These are phyloP conservation scores for Pontoporia blainvillei DNA, from an alignment of 2,113 vertebrate genomes.

Conservation along the genomic window DNA sequence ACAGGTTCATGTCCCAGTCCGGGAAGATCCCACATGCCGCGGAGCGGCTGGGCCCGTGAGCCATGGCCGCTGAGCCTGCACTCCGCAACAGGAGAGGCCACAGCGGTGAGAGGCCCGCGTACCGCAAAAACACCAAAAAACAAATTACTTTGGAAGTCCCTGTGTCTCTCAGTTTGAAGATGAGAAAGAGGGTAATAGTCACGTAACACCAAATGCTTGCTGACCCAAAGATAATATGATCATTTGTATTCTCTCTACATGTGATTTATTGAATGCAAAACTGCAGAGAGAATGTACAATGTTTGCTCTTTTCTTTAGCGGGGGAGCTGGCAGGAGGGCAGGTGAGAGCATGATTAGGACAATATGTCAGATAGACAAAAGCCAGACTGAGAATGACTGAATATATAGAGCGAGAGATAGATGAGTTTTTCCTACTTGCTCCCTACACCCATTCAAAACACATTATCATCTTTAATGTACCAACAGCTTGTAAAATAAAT, in stretches of 20 bases:
- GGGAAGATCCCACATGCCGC: no score
- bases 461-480: not conserved
- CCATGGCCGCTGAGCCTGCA: no score
- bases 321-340: no score
- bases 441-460: not conserved
- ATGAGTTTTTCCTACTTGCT: not conserved
- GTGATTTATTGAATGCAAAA: not conserved
- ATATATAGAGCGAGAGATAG: not conserved
- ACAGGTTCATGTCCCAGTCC: no score
- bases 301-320: not conserved
- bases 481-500: constrained; percentile 1
- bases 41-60: no score
- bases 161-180: not conserved
- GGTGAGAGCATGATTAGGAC: not conserved
- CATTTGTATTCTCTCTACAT: not conserved
- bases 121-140: no score
- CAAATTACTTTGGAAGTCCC: not conserved
- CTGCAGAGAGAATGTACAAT: not conserved
- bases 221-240: not conserved
- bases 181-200: not conserved
- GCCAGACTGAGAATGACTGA: not conserved
- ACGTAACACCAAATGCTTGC: not conserved
- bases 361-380: not conserved
- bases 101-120: no score
- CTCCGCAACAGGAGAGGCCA: no score